Evolutionary conservation across 2,888 invertebrate species (phyloP).

Genomic region (Parnassius mnemosyne): DNA sequence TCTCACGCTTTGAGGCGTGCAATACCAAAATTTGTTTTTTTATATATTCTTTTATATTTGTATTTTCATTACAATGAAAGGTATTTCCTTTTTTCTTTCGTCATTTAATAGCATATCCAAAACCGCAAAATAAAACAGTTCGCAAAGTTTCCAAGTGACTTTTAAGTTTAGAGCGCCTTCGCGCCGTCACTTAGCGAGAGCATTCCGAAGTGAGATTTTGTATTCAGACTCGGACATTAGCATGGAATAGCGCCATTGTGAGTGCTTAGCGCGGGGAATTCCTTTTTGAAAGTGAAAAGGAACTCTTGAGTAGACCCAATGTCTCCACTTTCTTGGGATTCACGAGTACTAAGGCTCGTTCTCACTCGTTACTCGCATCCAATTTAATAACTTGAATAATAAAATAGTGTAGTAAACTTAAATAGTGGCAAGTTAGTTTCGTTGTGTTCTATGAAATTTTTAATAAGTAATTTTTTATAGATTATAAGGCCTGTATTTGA

Average conservation of each 20-base stretch:
- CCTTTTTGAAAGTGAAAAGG: constrained; percentile 12
- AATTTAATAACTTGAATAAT: too few species aligned
- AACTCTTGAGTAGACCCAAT: constrained; percentile 1
- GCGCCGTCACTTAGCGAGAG: neutral
- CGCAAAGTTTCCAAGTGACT: constrained; percentile 7
- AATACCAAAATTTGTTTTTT: too few species aligned
- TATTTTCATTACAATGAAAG: too few species aligned
- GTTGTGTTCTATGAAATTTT: too few species aligned
- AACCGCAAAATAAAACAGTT: neutral
- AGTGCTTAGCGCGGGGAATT: constrained; percentile 5
- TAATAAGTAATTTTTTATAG: too few species aligned
- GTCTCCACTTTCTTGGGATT: neutral
- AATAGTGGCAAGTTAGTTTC: too few species aligned
- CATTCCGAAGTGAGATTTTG: constrained; percentile 10
- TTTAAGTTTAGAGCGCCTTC: constrained; percentile 14
- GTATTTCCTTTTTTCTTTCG: too few species aligned
- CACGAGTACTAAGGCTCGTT: neutral
- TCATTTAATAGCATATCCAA: too few species aligned
- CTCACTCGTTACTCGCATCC: neutral
- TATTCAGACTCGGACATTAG: constrained; percentile 17
- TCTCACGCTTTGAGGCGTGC: too few species aligned
- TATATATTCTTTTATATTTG: too few species aligned
- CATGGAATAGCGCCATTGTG: constrained; percentile 9
- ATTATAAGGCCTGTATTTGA: too few species aligned
- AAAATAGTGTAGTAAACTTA: too few species aligned